A percentile compares a stretch with the other conserved stretches of the same genome.
These are phyloP conservation scores for Chrysolina americana DNA, from an alignment of 2,888 invertebrate species.

Conservation along the genomic window DNA sequence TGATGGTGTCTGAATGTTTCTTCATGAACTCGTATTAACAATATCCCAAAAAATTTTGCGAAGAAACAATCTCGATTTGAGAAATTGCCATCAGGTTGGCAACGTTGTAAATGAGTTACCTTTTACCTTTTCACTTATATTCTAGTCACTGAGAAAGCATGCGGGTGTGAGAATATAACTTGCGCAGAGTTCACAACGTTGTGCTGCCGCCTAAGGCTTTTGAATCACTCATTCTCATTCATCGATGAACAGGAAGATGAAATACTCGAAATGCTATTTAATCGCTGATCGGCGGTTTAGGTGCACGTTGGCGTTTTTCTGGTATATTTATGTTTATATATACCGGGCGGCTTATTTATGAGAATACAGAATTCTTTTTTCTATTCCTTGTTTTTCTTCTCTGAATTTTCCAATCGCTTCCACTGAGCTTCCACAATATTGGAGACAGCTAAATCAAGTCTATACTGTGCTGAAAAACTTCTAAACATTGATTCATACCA, in stretches of 20 bases:
- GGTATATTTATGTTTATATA: not conserved
- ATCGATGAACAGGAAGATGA: constrained; percentile 41
- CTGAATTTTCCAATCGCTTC: too few relatives aligned
- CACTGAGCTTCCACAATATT: too few relatives aligned
- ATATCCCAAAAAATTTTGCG: not conserved
- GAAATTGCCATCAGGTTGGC: not conserved
- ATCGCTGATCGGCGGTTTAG: constrained; percentile 12
- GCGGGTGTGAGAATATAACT: constrained; percentile 69
- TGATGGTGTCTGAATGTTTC: too few relatives aligned
- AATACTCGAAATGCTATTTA: constrained; percentile 19
- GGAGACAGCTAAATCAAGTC: too few relatives aligned
- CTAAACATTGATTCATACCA: too few relatives aligned
- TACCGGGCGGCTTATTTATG: not conserved
- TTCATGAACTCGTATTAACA: too few relatives aligned
- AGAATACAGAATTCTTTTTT: not conserved
- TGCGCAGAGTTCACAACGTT: constrained; percentile 67
- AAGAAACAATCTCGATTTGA: not conserved
- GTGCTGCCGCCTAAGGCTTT: constrained; percentile 62
- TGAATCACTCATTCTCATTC: constrained; percentile 51
- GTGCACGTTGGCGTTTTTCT: constrained; percentile 17
- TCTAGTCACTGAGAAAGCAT: constrained; percentile 36
- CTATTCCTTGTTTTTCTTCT: too few relatives aligned
- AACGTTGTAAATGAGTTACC: constrained; percentile 1
- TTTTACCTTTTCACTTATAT: constrained; percentile 20
- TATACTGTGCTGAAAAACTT: too few relatives aligned